Percentiles rank a stretch among this genome's conserved stretches.
Conservation (phyloP, 2,888 invertebrate species). For the Dynastes hyllus region DNA sequence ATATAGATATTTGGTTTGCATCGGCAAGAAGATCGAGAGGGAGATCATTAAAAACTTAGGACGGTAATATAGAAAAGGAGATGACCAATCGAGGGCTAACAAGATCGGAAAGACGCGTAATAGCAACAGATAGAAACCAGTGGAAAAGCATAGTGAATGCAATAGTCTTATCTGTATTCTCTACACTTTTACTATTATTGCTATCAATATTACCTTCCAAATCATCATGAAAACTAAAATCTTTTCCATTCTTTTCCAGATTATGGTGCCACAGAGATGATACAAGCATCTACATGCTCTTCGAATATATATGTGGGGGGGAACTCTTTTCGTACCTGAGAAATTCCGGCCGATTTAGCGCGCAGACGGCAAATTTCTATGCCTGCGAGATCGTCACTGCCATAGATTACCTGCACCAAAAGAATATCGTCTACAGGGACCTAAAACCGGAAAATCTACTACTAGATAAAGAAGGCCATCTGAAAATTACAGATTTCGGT, state of each 20-base stretch:
- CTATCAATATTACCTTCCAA: no score
- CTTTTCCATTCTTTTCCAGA: slow-evolving; percentile 73
- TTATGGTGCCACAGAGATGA: slow-evolving; percentile 94
- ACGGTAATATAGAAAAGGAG: no score
- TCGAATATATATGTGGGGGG: slow-evolving; percentile 97
- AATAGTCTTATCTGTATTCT: no score
- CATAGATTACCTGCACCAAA: slow-evolving; percentile 93
- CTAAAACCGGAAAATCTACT: slow-evolving; percentile 96
- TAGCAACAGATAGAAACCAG: no score
- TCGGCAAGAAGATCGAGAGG: no score
- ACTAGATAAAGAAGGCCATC: slow-evolving; percentile 92
- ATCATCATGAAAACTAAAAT: no score
- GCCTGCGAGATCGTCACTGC: slow-evolving; percentile 95
- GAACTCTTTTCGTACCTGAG: slow-evolving; percentile 97
- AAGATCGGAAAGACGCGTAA: no score
- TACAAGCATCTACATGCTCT: slow-evolving; percentile 95
- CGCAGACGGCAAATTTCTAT: slow-evolving; percentile 92
- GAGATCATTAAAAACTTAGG: no score
- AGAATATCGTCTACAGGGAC: slow-evolving; percentile 91
- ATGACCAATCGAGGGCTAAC: no score
- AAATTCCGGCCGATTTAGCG: slow-evolving; percentile 92
- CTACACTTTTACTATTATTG: no score
- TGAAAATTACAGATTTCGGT: slow-evolving; percentile 98
- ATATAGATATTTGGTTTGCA: no score
- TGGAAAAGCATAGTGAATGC: no score